Base-by-base conservation (phyloP, 1,140 invertebrate genomes). In the Listronotus bonariensis region DNA sequence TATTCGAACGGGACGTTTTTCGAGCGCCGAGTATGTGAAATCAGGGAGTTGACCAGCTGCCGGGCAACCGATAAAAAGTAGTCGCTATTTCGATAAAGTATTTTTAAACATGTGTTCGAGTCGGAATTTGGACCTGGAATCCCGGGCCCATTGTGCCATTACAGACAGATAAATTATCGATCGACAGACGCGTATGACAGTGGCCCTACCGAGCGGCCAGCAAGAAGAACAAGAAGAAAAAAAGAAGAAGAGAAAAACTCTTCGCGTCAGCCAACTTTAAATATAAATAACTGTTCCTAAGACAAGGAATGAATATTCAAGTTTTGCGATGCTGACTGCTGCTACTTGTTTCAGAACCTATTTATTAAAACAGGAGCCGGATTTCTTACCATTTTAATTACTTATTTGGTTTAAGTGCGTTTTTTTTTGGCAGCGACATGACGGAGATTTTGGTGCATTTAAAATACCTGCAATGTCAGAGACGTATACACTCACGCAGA, bases 111-210 rank as follows among this genome's bases (percentile, higher is more conserved):
- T 74, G 74, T 77, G 76, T 77, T 74, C 69, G 73, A 71, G 70
- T 71, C 61, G 74, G 76, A 76, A 77, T 77, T 77, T 73, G 72
- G 75, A 72, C 67, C 67, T 65, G 70, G 76, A 74, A 76, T 76
- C 70, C 69, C 68, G 62, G 69, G 73, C 71, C 75, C 75, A 76
- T 76, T 76, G 75, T 76, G 73, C 68, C 68, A 70, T 68, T 70
- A 72, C 76, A 77, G 75, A 77, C 76, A 76, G 73, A 77, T 76
- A 77, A 77, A 77, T 77, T 75, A 77, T 74, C 63, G 72, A 76
- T 76, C 75, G 76, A 77, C 75, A 68, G 73, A 41, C 75, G 75
- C 74, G 71, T 77, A 77, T 77, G 76, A 77, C 76, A 77, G 76
- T 74, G 74, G 72, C 59, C 52, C 51, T 14, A 26, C 48, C 32